Conservation (phyloP, 2,113 vertebrate species). For the Hipposideros armiger region DNA sequence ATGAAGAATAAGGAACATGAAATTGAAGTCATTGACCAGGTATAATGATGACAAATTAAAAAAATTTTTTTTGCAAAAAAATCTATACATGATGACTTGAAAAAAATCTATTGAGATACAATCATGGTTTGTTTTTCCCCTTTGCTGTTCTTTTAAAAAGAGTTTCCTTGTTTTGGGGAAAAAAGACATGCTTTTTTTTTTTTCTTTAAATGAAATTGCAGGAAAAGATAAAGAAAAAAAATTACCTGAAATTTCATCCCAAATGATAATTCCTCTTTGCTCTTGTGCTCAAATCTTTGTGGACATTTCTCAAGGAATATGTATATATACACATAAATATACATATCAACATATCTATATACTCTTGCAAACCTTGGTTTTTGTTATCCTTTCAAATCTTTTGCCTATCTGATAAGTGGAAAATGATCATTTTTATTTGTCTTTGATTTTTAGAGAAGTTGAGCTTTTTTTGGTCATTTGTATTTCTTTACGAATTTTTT, state of each 20-base stretch:
- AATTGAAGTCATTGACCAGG: conserved; percentile 99
- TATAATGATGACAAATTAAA: conserved; percentile 81
- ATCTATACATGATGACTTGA: background rate
- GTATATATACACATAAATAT: background rate
- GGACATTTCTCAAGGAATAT: conserved; percentile 27
- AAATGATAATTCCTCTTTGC: conserved; percentile 34
- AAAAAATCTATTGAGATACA: background rate
- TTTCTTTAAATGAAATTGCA: background rate
- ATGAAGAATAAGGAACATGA: conserved; percentile 99
- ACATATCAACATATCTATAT: background rate
- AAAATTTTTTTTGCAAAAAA: background rate
- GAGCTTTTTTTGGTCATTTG: background rate
- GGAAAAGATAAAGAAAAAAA: background rate
- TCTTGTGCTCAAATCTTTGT: background rate
- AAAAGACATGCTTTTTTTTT: background rate
- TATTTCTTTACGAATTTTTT: conserved; percentile 62
- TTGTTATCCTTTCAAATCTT: background rate
- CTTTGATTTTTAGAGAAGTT: conserved; percentile 39
- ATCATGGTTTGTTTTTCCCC: background rate
- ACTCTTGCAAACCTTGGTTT: background rate
- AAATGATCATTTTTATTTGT: background rate
- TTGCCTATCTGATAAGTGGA: background rate
- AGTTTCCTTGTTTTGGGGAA: background rate
- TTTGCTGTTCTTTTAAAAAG: background rate
- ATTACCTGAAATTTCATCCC: background rate